Percentiles rank a stretch among this genome's conserved stretches.
These are phyloP conservation scores for Euplexia lucipara DNA, from an alignment of 2,888 invertebrate species.

Conservation along the genomic window DNA sequence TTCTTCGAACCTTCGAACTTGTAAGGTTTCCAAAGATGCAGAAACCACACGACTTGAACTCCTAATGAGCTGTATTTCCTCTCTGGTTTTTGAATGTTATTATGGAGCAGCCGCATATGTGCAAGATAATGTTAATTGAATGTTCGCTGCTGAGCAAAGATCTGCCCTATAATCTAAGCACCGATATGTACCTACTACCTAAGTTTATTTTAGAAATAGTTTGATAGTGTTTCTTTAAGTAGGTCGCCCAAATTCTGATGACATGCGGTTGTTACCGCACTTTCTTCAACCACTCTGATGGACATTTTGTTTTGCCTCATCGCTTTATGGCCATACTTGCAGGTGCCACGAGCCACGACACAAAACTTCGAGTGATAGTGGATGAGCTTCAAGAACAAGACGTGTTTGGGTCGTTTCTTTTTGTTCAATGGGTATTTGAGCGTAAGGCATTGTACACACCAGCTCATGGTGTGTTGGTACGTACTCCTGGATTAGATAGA, in stretches of 20 bases:
- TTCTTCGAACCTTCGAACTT: too few relatives aligned
- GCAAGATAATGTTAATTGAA: too few relatives aligned
- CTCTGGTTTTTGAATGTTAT: too few relatives aligned
- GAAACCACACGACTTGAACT: too few relatives aligned
- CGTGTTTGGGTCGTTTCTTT: slow-evolving; percentile 39
- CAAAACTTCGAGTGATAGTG: slow-evolving; percentile 20
- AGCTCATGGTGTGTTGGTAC: neutral
- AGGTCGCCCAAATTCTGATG: slow-evolving; percentile 13
- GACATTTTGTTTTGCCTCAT: slow-evolving; percentile 18
- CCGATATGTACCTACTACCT: neutral
- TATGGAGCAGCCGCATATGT: neutral
- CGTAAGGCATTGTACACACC: neutral
- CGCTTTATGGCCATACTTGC: slow-evolving; percentile 36
- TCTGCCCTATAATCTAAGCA: too few relatives aligned
- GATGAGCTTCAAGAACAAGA: slow-evolving; percentile 35
- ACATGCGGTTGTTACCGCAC: slow-evolving; percentile 10
- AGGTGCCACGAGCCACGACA: slow-evolving; percentile 51
- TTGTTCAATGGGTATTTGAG: slow-evolving; percentile 17
- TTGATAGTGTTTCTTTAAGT: neutral
- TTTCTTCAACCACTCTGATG: neutral
- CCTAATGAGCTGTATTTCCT: too few relatives aligned
- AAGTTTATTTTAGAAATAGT: neutral
- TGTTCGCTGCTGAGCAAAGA: neutral
- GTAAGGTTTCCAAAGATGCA: too few relatives aligned
- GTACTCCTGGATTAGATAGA: slow-evolving; percentile 5